phyloP scores from a whole-genome alignment of 2,888 invertebrate genomes.

The Hirtodrosophila histrioides region DNA sequence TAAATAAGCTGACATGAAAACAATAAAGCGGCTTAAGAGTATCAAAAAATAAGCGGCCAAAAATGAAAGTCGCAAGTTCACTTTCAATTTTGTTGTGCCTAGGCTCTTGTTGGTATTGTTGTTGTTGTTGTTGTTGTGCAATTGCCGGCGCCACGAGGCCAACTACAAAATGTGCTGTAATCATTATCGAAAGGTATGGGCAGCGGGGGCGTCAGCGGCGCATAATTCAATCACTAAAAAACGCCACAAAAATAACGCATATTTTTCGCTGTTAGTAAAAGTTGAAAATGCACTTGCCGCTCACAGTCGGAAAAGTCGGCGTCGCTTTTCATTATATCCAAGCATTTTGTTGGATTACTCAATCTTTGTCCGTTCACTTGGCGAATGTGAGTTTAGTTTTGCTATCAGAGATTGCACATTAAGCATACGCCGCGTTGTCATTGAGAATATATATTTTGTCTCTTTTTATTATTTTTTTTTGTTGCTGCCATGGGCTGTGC shows the following conservation, averaged over 20 bases:
- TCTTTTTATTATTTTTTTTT: neutral
- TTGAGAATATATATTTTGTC: conserved; percentile 51
- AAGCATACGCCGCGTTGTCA: conserved; percentile 74
- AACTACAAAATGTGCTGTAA: conserved; percentile 74
- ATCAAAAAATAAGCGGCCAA: conserved; percentile 48
- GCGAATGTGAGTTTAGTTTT: conserved; percentile 13
- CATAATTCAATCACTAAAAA: conserved; percentile 74
- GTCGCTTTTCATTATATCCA: conserved; percentile 41
- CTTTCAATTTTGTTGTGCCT: conserved; percentile 65
- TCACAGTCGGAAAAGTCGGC: conserved; percentile 29
- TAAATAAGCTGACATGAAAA: conserved; percentile 72
- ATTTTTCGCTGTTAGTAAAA: conserved; percentile 63
- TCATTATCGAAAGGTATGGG: conserved; percentile 46
- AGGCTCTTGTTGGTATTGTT: conserved; percentile 25
- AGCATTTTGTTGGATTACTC: conserved; percentile 43
- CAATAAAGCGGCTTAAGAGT: conserved; percentile 76
- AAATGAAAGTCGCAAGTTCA: conserved; percentile 79
- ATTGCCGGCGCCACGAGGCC: conserved; percentile 74
- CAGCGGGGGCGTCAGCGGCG: conserved; percentile 50
- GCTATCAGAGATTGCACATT: conserved; percentile 40
- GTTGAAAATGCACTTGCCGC: conserved; percentile 68
- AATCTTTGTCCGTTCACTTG: conserved; percentile 45
- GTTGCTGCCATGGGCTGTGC: conserved; percentile 10
- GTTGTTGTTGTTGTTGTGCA: conserved; percentile 59
- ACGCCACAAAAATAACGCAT: conserved; percentile 22